A percentile compares a stretch with the other conserved stretches of the same genome.
phyloP scores from a whole-genome alignment of 2,888 invertebrate species.

The Hylaea fasciaria region DNA sequence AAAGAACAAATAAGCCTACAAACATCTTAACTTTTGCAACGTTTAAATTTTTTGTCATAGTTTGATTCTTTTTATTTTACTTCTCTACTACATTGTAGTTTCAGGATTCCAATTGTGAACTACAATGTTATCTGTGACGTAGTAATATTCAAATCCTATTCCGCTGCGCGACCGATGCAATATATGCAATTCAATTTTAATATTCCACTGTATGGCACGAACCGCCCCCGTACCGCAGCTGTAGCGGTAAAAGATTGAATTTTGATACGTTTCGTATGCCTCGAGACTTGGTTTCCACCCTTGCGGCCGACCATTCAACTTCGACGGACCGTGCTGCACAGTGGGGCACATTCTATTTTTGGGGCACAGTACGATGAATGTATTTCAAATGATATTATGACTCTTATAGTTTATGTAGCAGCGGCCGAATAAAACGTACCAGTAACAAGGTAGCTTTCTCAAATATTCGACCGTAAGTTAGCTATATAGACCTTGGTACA shows the following conservation, averaged over 20 bases:
- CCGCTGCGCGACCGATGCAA: constrained; percentile 48
- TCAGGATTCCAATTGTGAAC: background rate
- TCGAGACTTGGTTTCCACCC: constrained; percentile 52
- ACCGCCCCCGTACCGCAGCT: constrained; percentile 43
- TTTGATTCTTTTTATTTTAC: no score
- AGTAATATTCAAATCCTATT: constrained; percentile 35
- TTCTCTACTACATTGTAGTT: no score
- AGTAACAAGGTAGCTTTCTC: no score
- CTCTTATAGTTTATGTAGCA: no score
- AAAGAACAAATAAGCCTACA: no score
- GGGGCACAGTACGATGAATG: no score
- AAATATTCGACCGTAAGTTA: no score
- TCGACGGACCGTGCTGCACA: constrained; percentile 60
- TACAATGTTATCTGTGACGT: constrained; percentile 44
- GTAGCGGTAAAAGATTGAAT: constrained; percentile 69
- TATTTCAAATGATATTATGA: background rate
- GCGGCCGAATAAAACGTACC: no score
- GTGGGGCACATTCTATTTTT: background rate
- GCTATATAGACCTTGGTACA: no score
- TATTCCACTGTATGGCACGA: constrained; percentile 54
- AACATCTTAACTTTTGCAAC: no score
- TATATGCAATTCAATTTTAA: constrained; percentile 73
- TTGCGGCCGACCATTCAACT: constrained; percentile 59
- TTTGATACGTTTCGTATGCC: constrained; percentile 65
- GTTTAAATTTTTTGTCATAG: no score